Conservation (phyloP, 23 tunicate species). For the Styela clava region DNA sequence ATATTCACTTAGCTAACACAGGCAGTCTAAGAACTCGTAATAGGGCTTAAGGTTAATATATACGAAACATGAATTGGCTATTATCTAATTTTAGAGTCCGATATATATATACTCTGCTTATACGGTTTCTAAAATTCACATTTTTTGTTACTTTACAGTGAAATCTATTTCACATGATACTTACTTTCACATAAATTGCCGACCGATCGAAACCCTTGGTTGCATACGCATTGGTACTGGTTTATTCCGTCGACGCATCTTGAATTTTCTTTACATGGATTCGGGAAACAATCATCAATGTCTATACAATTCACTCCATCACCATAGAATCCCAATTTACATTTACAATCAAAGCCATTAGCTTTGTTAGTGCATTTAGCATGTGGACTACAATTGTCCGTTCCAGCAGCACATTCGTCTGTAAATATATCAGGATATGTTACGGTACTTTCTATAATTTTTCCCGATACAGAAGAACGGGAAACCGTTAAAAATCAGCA, state of each 20-base stretch:
- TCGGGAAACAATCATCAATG: constrained; percentile 4
- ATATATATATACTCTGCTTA: too few relatives aligned
- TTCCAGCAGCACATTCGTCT: constrained; percentile 25
- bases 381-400: constrained; percentile 17
- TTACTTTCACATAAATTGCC: not conserved
- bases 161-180: too few relatives aligned
- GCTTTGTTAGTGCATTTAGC: constrained; percentile 11
- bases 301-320: not conserved
- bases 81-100: too few relatives aligned
- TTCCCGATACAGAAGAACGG: too few relatives aligned
- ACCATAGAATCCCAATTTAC: constrained; percentile 12
- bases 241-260: not conserved
- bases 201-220: not conserved
- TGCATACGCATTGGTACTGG: constrained; percentile 5
- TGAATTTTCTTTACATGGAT: constrained; percentile 12
- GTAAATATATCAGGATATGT: not conserved
- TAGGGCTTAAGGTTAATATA: too few relatives aligned
- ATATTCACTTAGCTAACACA: too few relatives aligned
- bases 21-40: too few relatives aligned
- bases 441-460: too few relatives aligned
- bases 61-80: too few relatives aligned
- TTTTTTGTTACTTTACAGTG: too few relatives aligned
- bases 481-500: too few relatives aligned
- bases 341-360: constrained; percentile 9
- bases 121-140: too few relatives aligned